Conservation (phyloP, 2,797 vertebrate species). For the Hemibagrus guttatus region DNA sequence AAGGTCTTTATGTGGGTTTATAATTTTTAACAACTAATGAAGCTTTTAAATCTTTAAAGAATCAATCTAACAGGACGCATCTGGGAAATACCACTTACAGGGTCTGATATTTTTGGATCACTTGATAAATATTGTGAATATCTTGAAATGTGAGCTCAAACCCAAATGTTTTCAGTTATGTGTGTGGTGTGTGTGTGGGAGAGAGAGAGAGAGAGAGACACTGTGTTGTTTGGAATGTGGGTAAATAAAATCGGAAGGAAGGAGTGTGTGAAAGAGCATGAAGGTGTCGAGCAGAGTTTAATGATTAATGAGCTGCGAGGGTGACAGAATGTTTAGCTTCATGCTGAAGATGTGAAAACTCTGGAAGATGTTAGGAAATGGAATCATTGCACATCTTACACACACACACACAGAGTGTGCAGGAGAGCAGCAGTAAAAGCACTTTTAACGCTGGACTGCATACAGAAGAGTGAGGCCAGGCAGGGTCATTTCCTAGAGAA, state of each 20-base stretch:
- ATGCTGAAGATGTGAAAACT: slow-evolving; percentile 29
- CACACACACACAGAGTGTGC: slow-evolving; percentile 10
- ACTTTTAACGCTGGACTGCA: background rate
- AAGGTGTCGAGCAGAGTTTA: slow-evolving; percentile 39
- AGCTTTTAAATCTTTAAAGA: no score
- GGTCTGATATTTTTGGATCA: no score
- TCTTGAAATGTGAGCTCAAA: no score
- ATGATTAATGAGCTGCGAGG: slow-evolving; percentile 48
- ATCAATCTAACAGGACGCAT: no score
- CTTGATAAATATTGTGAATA: no score
- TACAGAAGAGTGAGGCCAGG: slow-evolving; percentile 27
- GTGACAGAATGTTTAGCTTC: slow-evolving; percentile 36
- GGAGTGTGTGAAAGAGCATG: slow-evolving; percentile 17
- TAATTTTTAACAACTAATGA: no score
- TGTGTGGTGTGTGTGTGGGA: background rate
- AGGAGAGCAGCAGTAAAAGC: slow-evolving; percentile 9
- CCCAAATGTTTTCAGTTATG: no score
- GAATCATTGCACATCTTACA: background rate
- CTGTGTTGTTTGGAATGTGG: background rate
- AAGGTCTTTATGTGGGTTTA: no score
- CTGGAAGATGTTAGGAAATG: background rate
- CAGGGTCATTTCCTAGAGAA: slow-evolving; percentile 41
- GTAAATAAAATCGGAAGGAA: slow-evolving; percentile 34
- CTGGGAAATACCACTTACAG: no score
- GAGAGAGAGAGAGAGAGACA: no score